phyloP scores from a whole-genome alignment of 2,888 invertebrate genomes.

The Dascillus cervinus region DNA sequence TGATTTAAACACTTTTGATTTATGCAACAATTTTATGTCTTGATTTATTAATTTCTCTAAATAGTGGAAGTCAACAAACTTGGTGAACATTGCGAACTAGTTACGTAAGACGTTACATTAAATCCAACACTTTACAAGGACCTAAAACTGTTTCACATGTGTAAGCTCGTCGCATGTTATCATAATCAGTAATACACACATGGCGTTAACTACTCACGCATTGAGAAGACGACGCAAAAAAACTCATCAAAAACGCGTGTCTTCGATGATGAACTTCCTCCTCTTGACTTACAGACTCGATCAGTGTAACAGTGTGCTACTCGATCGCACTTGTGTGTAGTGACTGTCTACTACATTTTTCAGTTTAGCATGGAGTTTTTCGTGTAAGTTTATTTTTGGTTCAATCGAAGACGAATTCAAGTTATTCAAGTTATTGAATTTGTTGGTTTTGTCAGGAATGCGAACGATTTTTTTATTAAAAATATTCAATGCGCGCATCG shows the following conservation, averaged over 20 bases:
- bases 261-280: constrained; percentile 3
- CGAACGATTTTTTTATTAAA: too few relatives aligned
- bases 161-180: constrained; percentile 9
- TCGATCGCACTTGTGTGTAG: constrained; percentile 4
- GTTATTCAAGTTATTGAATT: too few relatives aligned
- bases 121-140: constrained; percentile 4
- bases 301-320: constrained; percentile 7
- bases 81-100: constrained; percentile 8
- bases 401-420: too few relatives aligned
- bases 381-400: too few relatives aligned
- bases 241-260: constrained; percentile 10
- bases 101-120: constrained; percentile 8
- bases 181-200: constrained; percentile 11
- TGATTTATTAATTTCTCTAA: too few relatives aligned
- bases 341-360: too few relatives aligned
- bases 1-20: too few relatives aligned
- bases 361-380: constrained; percentile 5
- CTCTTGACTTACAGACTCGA: constrained; percentile 5
- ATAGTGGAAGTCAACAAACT: constrained; percentile 8
- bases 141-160: constrained; percentile 13
- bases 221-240: too few relatives aligned
- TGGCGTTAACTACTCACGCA: constrained; percentile 8
- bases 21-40: constrained; percentile 2
- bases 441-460: too few relatives aligned
- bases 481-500: too few relatives aligned